Evolutionary conservation across 2,888 invertebrate species (phyloP), one percentile per base, ranked within the genome.

Genomic region (Plebejus anna): DNA sequence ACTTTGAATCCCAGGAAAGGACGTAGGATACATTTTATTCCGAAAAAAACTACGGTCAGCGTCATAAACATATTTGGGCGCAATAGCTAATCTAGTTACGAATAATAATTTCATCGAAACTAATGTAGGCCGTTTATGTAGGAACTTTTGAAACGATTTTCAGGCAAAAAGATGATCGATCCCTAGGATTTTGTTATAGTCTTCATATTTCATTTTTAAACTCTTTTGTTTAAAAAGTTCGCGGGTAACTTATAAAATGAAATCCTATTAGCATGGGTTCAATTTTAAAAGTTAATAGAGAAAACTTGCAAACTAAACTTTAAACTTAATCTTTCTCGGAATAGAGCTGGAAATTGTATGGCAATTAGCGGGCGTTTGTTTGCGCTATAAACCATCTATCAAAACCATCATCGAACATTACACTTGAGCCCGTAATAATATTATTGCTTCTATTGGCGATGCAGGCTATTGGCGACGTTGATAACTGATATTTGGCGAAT

Each of bases 201-300:
- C n/a, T 57, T 11, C 47, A 55, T 55, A 55, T 55, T 66, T 66
- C 13, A 9, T 66, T 28, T 66, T 66, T 9, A 66, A 36, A 66
- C 32, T 32, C 11, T 66, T 66, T 66, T 36, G 66, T 32, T 66
- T 66, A 66, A 66, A 66, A 66, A 32, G 32, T 13, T 13, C 32
- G 66, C 4, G 1, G 28, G 11, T 28, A 66, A 32, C 32, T 28
- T 66, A 66, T 66, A 28, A 66, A 66, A 66, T 61, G 11, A 28
- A 28, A 61, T 66, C 32, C 36, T 66, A 66, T 66, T 32, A 32
- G 66, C 66, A 32, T 36, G 32, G 66, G 66, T 66, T 66, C 61
- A 66, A 66, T 66, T 66, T 66, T 66, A 66, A 66, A 66, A 66
- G 32, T 66, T 66, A 32, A 66, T 32, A 32, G 66, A 32, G 28